Evolutionary conservation across 2,888 invertebrate species (phyloP).

Genomic region (Lamellibrachia columna): DNA sequence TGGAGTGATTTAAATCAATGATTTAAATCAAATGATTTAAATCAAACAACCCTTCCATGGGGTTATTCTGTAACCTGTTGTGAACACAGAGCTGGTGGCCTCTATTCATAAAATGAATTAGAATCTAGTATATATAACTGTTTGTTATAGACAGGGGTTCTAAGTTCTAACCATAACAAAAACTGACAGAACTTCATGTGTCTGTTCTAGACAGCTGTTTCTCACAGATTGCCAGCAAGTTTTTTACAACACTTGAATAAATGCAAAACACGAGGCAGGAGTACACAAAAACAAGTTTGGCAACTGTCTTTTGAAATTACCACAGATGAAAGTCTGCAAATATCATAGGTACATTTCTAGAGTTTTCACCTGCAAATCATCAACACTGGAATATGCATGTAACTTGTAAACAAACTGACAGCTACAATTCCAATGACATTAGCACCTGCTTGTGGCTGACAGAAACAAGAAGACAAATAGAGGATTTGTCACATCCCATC

Average conservation of each 20-base stretch:
- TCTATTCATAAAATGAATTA: neutral
- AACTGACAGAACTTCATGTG: neutral
- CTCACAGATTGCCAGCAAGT: neutral
- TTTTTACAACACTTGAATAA: neutral
- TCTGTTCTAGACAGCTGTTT: neutral
- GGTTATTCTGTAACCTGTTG: neutral
- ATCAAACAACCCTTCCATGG: too few relatives aligned
- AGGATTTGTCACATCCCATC: neutral
- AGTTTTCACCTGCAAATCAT: neutral
- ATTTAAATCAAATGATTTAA: too few relatives aligned
- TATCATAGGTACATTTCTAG: neutral
- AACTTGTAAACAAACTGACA: neutral
- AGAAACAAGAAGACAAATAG: neutral
- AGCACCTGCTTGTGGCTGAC: neutral
- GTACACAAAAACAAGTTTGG: neutral
- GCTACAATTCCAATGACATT: neutral
- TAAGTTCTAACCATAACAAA: neutral
- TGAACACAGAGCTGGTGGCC: neutral
- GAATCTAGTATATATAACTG: neutral
- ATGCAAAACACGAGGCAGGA: neutral
- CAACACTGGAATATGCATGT: neutral
- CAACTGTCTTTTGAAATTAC: neutral
- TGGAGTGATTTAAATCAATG: too few relatives aligned
- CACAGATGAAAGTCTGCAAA: slow-evolving; percentile 1
- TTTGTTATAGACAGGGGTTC: neutral